These are phyloP conservation scores for Ceriagrion tenellum DNA, from an alignment of 2,888 invertebrate species.

Conservation along the genomic window DNA sequence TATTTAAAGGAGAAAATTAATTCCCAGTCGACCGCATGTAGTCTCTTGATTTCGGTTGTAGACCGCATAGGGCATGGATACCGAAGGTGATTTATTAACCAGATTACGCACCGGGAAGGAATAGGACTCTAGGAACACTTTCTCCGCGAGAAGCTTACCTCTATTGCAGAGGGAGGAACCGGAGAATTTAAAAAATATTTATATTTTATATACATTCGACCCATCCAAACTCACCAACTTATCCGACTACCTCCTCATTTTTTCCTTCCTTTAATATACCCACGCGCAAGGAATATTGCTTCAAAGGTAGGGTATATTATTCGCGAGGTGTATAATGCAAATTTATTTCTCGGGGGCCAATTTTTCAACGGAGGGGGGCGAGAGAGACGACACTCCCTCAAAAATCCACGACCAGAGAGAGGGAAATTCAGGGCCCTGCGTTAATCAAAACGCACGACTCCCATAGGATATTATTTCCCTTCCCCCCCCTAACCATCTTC, in stretches of 20 bases:
- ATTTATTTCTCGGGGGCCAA: conserved; percentile 23
- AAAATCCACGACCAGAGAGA: not conserved
- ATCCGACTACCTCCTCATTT: not conserved
- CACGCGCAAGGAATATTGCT: not conserved
- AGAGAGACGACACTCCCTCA: not conserved
- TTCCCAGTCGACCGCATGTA: no score
- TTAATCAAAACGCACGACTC: conserved; percentile 53
- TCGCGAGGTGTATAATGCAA: not conserved
- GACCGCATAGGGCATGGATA: no score
- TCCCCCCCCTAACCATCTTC: not conserved
- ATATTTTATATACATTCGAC: not conserved
- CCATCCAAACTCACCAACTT: not conserved
- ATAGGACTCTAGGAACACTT: not conserved
- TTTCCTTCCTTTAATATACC: not conserved
- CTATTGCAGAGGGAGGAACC: not conserved
- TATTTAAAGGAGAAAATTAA: no score
- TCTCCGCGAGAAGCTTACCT: not conserved
- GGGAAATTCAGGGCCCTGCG: not conserved
- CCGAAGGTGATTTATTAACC: no score
- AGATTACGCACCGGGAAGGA: not conserved
- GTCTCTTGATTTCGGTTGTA: no score
- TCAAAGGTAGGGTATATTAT: not conserved
- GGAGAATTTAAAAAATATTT: not conserved
- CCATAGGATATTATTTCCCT: conserved; percentile 1
- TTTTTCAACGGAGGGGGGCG: conserved; percentile 23